Evolutionary conservation across 2,113 vertebrate genomes (phyloP), one percentile per base, ranked within the genome.

Genomic region (Passer montanus): DNA sequence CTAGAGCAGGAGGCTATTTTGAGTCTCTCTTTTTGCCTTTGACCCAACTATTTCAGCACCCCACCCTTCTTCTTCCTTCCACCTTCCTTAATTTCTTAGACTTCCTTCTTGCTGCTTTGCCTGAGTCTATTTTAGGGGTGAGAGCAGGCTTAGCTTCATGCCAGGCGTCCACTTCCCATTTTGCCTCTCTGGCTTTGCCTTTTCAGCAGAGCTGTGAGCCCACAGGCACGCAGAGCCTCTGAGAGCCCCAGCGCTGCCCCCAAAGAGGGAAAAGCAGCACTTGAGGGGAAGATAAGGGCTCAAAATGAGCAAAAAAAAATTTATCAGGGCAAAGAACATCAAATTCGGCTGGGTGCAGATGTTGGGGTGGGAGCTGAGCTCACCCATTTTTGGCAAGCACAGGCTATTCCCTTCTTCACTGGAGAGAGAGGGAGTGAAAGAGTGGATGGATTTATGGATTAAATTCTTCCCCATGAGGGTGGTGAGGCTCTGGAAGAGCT

Each of bases 21-120:
- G 41, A 75, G 78, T 35, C 58, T 63, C 49, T 53, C 70, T 68
- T 56, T 56, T 78, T 68, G 90, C 94, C 86, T 96, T 92, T 95
- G 89, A 97, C 88, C 80, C 94, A 92, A 39, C 93, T 94, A 92
- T 92, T 90, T 94, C 77, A 95, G 83, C 86, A 90, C 95, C 43
- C 93, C 93, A 95, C 94, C 72, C 77, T 88, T 84, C 74, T 88
- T 87, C 89, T 97, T 97, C 94, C 97, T 97, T 97, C 96, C 96
- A 96, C 94, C 90, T 97, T 97, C 95, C 95, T 96, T 94, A 58
- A 92, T 94, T 96, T 96, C 94, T 94, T 67, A 85, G 81, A 94
- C 96, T 97, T 97, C 96, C 96, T 96, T 93, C 94, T 95, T 21
- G 37, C 50, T 90, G 87, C 87, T 66, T 81, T 89, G 83, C 8